Base-by-base conservation (phyloP, 2,797 vertebrate species). In the Enteromius anoplus region DNA sequence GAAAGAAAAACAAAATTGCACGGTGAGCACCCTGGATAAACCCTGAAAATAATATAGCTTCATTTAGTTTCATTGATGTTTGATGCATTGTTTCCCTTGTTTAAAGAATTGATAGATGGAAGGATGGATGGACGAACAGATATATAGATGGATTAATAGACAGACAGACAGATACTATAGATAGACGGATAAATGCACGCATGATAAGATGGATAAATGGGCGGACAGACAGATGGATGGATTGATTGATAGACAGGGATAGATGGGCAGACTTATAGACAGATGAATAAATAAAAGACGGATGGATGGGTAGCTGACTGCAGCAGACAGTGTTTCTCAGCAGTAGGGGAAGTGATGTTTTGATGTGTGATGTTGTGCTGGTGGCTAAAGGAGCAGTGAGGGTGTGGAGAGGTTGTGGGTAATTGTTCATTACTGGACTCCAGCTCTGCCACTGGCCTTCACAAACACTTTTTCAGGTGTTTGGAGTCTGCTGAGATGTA, bases 361-460 rank as follows among this genome's bases (percentile, higher is more conserved):
- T 66, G 55, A 53, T 66, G n/a, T 66, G 26, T 53, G 71, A 55
- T 42, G 42, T 81, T 37, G 32, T 66, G 62, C 19, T 76, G 71
- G 7, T 66, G 37, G 62, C 47, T 82, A 17, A 66, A 58, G 62
- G 72, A 47, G 26, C 23, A 8, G 49, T 23, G 62, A 26, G 9
- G 55, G 49, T 65, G 42, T 73, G 80, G 60, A 75, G 32, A 68
- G 47, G 62, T 53, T 75, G 71, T 42, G 34, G 47, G 49, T 79
- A 53, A 79, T 79, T 79, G 64, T 79, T 79, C 77, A 79, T 79
- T 69, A 53, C 77, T 53, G 77, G 64, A 79, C 77, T 79, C 62
- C 47, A 79, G 64, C 77, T 53, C 32, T 17, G 14, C 45, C 47
- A 40, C 62, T 40, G 49, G 34, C 32, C 71, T 68, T 75, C 62